These are phyloP conservation scores for Parnassius apollo DNA, from an alignment of 2,888 invertebrate genomes.

Conservation along the genomic window DNA sequence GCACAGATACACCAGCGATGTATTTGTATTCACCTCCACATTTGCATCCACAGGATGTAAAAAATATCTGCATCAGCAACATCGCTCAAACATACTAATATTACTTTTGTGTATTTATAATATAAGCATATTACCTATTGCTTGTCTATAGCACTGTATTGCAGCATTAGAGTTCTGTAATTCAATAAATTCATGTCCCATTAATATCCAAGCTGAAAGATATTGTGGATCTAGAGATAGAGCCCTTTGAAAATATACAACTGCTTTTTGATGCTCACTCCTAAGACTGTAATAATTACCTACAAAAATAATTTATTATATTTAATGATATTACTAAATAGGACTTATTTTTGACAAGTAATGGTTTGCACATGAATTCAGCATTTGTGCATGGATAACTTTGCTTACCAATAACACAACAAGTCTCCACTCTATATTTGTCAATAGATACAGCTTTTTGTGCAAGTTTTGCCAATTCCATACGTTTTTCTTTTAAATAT, in stretches of 20 bases:
- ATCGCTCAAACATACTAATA: no score
- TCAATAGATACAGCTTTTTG: slow-evolving; percentile 96
- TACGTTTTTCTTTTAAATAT: slow-evolving; percentile 95
- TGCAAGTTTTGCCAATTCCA: slow-evolving; percentile 95
- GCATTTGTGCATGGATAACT: no score
- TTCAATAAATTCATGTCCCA: slow-evolving; percentile 99
- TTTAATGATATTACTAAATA: no score
- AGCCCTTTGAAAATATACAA: slow-evolving; percentile 97
- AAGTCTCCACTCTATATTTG: slow-evolving; percentile 98
- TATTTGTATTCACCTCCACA: no score
- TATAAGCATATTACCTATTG: slow-evolving; percentile 85
- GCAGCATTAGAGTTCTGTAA: slow-evolving; percentile 99
- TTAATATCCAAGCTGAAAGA: slow-evolving; percentile 97
- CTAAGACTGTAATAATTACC: slow-evolving; percentile 98
- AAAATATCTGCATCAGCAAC: no score
- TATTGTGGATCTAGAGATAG: slow-evolving; percentile 96
- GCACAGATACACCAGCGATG: no score
- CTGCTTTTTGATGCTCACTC: slow-evolving; percentile 98
- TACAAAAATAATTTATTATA: slow-evolving; percentile 51
- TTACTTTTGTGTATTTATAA: no score
- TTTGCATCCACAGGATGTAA: no score
- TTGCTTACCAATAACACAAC: slow-evolving; percentile 94
- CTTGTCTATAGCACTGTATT: slow-evolving; percentile 98
- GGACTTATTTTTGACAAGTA: no score
- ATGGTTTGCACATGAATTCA: no score